phyloP scores from a whole-genome alignment of 2,888 invertebrate species.

The Nephrocerus scutellatus region DNA sequence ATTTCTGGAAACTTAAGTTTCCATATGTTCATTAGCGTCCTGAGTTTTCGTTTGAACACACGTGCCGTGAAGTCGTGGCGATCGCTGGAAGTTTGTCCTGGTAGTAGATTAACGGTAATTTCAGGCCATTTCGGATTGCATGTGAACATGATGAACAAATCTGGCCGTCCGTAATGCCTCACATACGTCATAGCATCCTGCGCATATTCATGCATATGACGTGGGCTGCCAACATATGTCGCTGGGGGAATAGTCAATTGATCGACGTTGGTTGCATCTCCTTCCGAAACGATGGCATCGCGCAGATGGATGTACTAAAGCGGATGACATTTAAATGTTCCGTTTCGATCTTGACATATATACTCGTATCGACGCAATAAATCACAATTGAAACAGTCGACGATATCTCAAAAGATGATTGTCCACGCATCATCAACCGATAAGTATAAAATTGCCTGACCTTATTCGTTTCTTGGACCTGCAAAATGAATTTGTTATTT shows the following conservation, averaged over 20 bases:
- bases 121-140: conserved; percentile 21
- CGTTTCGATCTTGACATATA: conserved; percentile 35
- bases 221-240: conserved; percentile 10
- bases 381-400: conserved; percentile 31
- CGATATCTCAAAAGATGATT: conserved; percentile 15
- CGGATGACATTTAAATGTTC: conserved; percentile 31
- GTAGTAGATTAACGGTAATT: conserved; percentile 9
- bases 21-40: conserved; percentile 46
- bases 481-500: no score
- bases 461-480: conserved; percentile 2
- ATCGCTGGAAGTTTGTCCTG: conserved; percentile 14
- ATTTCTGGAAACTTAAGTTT: conserved; percentile 40
- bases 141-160: conserved; percentile 12
- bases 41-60: conserved; percentile 29
- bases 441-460: conserved; percentile 14
- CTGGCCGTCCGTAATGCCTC: conserved; percentile 9
- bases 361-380: no score
- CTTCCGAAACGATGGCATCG: conserved; percentile 31
- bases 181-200: conserved; percentile 12
- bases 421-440: conserved; percentile 13
- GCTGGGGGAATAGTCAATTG: conserved; percentile 11
- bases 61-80: conserved; percentile 14
- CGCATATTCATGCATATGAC: conserved; percentile 16
- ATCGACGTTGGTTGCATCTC: conserved; percentile 19
- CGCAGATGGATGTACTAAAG: conserved; percentile 34